phyloP scores from a whole-genome alignment of 2,113 vertebrate species.

The Opisthocomus hoazin region DNA sequence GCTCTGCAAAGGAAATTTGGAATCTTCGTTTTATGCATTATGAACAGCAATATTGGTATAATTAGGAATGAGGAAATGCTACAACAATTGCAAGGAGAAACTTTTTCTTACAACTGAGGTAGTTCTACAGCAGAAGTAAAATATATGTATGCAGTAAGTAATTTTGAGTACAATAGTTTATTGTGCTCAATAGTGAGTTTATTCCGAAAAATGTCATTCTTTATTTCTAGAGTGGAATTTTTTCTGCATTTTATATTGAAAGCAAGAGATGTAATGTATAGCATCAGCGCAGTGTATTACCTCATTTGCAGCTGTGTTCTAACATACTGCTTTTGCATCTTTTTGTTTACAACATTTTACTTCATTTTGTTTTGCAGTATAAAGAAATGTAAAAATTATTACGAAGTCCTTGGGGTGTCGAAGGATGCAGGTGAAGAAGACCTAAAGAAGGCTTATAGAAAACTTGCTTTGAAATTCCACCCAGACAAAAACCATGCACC shows the following conservation, averaged over 20 bases:
- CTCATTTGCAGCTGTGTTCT: not conserved
- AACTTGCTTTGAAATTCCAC: constrained; percentile 96
- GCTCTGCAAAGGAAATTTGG: not conserved
- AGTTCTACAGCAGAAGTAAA: not conserved
- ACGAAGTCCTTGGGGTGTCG: constrained; percentile 88
- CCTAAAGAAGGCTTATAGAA: constrained; percentile 95
- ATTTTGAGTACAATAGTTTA: not conserved
- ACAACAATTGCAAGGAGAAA: not conserved
- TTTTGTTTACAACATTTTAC: not conserved
- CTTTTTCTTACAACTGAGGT: not conserved
- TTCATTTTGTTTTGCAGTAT: constrained; percentile 78
- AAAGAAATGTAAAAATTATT: constrained; percentile 96
- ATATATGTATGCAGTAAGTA: not conserved
- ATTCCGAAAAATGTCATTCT: not conserved
- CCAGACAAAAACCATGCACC: constrained; percentile 97
- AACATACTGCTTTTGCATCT: not conserved
- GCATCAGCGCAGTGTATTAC: not conserved
- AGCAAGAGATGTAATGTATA: not conserved
- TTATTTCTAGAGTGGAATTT: not conserved
- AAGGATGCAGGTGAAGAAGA: constrained; percentile 94
- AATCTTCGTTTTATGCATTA: not conserved
- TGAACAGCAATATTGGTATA: not conserved
- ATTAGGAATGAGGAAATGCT: not conserved
- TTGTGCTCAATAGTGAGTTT: not conserved
- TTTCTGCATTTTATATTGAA: not conserved